phyloP scores from a whole-genome alignment of 92 coral and sea anemone genomes.

The Phenganax marumi region DNA sequence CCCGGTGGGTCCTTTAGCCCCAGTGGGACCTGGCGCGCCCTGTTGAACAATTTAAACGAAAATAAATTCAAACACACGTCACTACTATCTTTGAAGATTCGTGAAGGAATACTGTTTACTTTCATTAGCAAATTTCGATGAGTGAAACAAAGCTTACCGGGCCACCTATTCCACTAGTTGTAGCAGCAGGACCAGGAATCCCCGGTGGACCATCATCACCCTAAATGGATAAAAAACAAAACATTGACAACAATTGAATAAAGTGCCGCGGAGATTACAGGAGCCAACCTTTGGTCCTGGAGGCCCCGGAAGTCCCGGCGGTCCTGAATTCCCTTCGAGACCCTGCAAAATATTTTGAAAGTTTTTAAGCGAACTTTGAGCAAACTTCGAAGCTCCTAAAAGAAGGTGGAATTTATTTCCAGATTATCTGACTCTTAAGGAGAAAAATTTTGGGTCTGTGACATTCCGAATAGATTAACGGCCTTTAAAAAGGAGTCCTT shows the following conservation, averaged over 20 bases:
- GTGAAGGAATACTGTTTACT: not conserved
- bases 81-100: not conserved
- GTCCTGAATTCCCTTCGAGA: slow-evolving; percentile 8
- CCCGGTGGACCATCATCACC: slow-evolving; percentile 36
- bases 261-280: not conserved
- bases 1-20: slow-evolving; percentile 12
- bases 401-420: not conserved
- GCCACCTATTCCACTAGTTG: not conserved
- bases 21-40: slow-evolving; percentile 22
- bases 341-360: not conserved
- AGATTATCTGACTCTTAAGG: no score
- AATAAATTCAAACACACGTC: not conserved
- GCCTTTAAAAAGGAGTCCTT: no score
- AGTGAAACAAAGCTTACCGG: not conserved
- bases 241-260: not conserved
- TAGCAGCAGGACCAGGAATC: not conserved
- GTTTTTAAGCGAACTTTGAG: not conserved
- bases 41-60: not conserved
- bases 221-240: not conserved
- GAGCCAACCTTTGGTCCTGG: slow-evolving; percentile 15
- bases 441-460: no score
- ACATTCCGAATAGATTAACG: no score
- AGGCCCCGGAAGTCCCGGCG: slow-evolving; percentile 18
- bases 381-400: not conserved
- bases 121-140: no score